phyloP scores from a whole-genome alignment of 2,888 invertebrate species.

The Lepidocyrtoides sp. region DNA sequence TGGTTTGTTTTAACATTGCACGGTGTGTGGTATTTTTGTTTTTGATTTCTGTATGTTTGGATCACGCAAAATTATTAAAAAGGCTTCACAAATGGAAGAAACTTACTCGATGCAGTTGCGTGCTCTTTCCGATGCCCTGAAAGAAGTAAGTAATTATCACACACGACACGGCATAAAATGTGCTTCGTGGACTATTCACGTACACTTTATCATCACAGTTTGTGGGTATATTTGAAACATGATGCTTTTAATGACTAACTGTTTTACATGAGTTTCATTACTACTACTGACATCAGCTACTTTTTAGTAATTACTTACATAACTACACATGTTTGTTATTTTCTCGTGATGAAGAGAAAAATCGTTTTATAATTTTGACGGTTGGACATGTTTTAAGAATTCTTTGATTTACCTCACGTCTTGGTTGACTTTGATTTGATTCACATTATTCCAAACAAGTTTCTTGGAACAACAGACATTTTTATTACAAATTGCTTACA shows the following conservation, averaged over 20 bases:
- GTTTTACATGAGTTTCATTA: not conserved
- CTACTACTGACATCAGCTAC: not conserved
- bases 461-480: not conserved
- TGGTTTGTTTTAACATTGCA: conserved; percentile 71
- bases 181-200: not conserved
- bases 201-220: not conserved
- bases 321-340: no score
- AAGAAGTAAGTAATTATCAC: conserved; percentile 85
- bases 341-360: no score
- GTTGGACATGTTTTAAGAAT: not conserved
- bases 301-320: no score
- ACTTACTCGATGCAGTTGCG: conserved; percentile 86
- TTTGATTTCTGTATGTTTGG: conserved; percentile 76
- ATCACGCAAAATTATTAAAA: conserved; percentile 61
- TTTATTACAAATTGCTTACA: not conserved
- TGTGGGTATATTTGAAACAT: not conserved
- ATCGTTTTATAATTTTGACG: not conserved
- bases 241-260: not conserved
- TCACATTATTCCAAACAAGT: not conserved
- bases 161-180: not conserved
- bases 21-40: conserved; percentile 76
- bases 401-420: not conserved
- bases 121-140: conserved; percentile 85
- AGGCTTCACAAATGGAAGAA: conserved; percentile 86
- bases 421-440: not conserved